Conservation (phyloP, 2,113 vertebrate genomes). For the Galemys pyrenaicus region DNA sequence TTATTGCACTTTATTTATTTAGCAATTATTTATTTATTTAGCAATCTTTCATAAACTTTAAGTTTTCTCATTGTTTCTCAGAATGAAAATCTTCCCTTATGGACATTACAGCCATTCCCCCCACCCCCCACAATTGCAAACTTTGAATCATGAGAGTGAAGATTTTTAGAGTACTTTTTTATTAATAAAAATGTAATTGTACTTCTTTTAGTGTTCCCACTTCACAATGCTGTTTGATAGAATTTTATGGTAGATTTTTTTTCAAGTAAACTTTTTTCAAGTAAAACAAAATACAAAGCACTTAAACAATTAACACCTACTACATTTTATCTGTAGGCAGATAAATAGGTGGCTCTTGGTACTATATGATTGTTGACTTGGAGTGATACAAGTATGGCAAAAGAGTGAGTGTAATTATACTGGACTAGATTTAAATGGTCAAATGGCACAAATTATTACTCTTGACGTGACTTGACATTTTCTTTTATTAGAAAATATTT, state of each 20-base stretch:
- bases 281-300: slow-evolving; percentile 27
- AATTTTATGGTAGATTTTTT: slow-evolving; percentile 7
- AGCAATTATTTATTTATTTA: background rate
- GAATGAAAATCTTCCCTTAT: background rate
- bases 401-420: slow-evolving; percentile 27
- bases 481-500: slow-evolving; percentile 74
- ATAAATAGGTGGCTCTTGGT: background rate
- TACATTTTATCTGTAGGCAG: slow-evolving; percentile 36
- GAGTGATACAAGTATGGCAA: background rate
- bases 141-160: slow-evolving; percentile 26
- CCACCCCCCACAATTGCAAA: background rate
- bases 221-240: background rate
- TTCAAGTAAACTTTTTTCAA: slow-evolving; percentile 14
- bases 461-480: slow-evolving; percentile 66
- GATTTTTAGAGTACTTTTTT: slow-evolving; percentile 34
- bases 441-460: slow-evolving; percentile 59
- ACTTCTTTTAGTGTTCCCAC: background rate
- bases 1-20: no score
- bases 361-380: background rate
- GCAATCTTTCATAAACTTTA: background rate
- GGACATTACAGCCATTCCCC: background rate
- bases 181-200: slow-evolving; percentile 43
- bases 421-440: slow-evolving; percentile 61
- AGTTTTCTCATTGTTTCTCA: background rate
- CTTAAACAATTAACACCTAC: background rate